Conservation (phyloP, 2,888 invertebrate species). For the Xanthia icteritia region DNA sequence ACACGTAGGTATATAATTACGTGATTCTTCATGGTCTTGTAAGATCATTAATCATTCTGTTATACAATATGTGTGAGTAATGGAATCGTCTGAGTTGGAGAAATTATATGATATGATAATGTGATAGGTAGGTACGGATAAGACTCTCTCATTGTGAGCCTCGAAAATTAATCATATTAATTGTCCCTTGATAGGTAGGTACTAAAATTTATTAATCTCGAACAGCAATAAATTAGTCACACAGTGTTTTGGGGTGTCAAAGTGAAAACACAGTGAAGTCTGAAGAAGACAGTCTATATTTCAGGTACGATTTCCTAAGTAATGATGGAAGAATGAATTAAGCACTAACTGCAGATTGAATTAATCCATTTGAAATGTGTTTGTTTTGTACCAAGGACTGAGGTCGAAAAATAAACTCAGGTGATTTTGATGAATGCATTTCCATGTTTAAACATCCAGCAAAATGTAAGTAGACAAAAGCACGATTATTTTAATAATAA, state of each 20-base stretch:
- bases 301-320: not conserved
- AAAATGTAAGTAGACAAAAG: constrained; percentile 8
- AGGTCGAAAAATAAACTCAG: not conserved
- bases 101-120: constrained; percentile 33
- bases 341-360: not conserved
- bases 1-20: constrained; percentile 1
- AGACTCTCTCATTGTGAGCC: constrained; percentile 8
- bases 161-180: constrained; percentile 20
- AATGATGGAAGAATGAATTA: not conserved
- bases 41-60: constrained; percentile 11
- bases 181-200: not conserved
- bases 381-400: not conserved
- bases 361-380: not conserved
- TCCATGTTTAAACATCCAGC: not conserved
- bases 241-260: constrained; percentile 10
- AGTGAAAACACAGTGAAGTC: constrained; percentile 5
- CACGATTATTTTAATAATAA: constrained; percentile 39
- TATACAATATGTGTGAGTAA: constrained; percentile 5
- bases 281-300: constrained; percentile 13
- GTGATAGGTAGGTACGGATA: not conserved
- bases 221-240: constrained; percentile 18
- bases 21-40: not conserved
- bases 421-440: not conserved
- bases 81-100: not conserved
- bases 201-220: constrained; percentile 8